Percentiles rank a stretch among this genome's conserved stretches.
These are phyloP conservation scores for Luperina nickerlii DNA, from an alignment of 2,888 invertebrate species.

Conservation along the genomic window DNA sequence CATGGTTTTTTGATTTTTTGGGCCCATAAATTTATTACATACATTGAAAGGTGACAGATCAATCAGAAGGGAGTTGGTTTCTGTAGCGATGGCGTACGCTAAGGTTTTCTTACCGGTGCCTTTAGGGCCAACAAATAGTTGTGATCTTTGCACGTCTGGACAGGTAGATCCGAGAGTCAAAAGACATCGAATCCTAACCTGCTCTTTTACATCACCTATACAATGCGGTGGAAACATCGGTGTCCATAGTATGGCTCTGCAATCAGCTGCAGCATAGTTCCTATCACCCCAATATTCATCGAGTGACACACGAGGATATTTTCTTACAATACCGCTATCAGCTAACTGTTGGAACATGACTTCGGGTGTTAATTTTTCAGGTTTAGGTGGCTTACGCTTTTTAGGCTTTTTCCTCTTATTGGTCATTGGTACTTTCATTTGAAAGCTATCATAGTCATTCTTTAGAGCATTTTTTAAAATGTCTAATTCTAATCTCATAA, in stretches of 20 bases:
- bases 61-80: constrained; percentile 93
- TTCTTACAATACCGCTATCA: constrained; percentile 92
- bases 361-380: constrained; percentile 91
- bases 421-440: constrained; percentile 71
- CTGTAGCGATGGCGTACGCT: constrained; percentile 93
- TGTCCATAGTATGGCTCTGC: constrained; percentile 83
- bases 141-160: constrained; percentile 87
- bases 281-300: constrained; percentile 93
- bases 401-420: constrained; percentile 83
- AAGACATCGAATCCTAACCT: constrained; percentile 91
- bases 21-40: constrained; percentile 92
- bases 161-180: constrained; percentile 89
- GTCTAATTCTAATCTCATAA: constrained; percentile 91
- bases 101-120: constrained; percentile 93
- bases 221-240: constrained; percentile 88
- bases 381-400: constrained; percentile 90
- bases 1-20: constrained; percentile 92
- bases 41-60: constrained; percentile 93
- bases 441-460: constrained; percentile 76
- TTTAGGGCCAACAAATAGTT: constrained; percentile 93
- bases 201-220: constrained; percentile 91
- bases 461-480: constrained; percentile 89
- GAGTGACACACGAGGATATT: constrained; percentile 90
- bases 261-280: constrained; percentile 91
- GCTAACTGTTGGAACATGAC: constrained; percentile 94